Base-by-base conservation (phyloP, 2,888 invertebrate species). In the Cephus nigrinus region DNA sequence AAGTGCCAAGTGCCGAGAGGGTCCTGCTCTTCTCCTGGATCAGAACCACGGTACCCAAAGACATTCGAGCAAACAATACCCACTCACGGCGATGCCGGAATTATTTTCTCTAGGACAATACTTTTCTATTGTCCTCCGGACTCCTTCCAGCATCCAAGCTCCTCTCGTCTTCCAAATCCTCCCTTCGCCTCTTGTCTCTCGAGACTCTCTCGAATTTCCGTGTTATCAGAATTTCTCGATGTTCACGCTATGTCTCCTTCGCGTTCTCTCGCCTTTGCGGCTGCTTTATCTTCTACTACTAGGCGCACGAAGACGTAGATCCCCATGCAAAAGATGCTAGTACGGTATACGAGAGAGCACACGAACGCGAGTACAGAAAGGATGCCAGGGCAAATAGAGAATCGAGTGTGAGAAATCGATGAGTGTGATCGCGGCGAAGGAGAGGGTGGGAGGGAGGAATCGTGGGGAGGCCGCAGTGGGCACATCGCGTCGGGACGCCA, bases 371-470 rank as follows among this genome's bases (percentile, higher is more conserved):
- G 55, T 55, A 23, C 55, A 55, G 79, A 68, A 12, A 30, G 35
- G 71, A 32, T 33, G 69, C 31, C 71, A 34, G 34, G 36, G 80
- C 73, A 69, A 76, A 74, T 79, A 76, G 81, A 77, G 83, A 76
- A 78, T 80, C 80, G 85, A 86, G 86, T 87, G 88, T 86, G 90
- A 90, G 90, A 90, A 90, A 90, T 90, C 90, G 89, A 90, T 88
- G 89, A 90, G 88, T 88, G 84, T 90, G 89, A 90, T 90, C 90
- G 89, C 86, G 86, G 81, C 80, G 83, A 55, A 55, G 55, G 9
- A 55, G 9, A 55, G 23, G 23, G 23, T 55, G 55, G 55, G 9
- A 23, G 55, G 55, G 23, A 55, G 55, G 23, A 55, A 55, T 23
- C 55, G 55, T 55, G 55, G 55, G 55, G 55, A 55, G 55, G 83